These are phyloP conservation scores for Nephrotoma appendiculata DNA, from an alignment of 2,888 invertebrate genomes.

Conservation along the genomic window DNA sequence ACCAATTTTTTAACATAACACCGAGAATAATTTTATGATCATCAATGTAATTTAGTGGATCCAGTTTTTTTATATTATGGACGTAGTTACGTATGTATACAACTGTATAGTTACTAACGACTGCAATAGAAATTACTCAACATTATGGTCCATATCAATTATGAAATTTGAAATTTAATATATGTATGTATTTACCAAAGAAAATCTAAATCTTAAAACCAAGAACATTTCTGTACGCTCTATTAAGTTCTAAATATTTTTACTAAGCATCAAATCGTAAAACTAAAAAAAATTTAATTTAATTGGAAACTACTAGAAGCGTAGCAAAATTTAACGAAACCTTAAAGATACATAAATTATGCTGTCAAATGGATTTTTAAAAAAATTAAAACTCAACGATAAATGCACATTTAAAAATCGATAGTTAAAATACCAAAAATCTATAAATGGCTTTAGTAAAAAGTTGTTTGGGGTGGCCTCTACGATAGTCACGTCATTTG, in stretches of 20 bases:
- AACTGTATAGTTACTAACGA: neutral
- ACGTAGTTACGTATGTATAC: neutral
- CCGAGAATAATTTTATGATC: neutral
- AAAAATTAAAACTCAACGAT: neutral
- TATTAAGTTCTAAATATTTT: neutral
- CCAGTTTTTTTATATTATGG: neutral
- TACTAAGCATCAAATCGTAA: neutral
- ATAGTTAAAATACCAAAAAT: no score
- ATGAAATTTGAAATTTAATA: neutral
- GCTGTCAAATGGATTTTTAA: neutral
- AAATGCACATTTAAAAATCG: no score
- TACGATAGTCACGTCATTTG: no score
- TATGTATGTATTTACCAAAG: neutral
- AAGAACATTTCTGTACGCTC: neutral
- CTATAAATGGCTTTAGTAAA: no score
- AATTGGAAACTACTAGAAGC: neutral
- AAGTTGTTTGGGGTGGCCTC: no score
- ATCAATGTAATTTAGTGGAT: neutral
- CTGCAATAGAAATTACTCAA: neutral
- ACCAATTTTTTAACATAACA: neutral
- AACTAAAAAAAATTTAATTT: neutral
- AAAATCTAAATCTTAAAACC: neutral
- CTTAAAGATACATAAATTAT: neutral
- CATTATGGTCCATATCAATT: neutral
- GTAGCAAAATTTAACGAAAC: neutral